Base-by-base conservation (phyloP, 2,888 invertebrate genomes). In the Empis stercorea region DNA sequence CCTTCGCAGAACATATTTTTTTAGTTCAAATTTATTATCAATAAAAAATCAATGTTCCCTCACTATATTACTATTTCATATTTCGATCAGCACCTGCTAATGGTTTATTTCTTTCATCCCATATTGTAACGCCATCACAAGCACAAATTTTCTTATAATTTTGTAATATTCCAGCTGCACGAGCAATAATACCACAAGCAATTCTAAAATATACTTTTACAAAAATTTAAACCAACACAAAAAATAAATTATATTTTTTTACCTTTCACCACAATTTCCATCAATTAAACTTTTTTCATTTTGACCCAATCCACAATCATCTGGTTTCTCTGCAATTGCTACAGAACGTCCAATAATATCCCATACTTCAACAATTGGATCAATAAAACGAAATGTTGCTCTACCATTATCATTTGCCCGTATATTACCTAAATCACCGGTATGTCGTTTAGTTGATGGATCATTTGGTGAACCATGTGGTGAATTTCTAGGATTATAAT, bases 81-180 rank as follows among this genome's bases (percentile, higher is more conserved):
- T 61, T 47, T 59, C 66, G 59, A 11, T 54, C 52, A 4, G 61
- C 61, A 20, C 69, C 69, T 1, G 66, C 68, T 32, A 61, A 41
- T 4, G 79, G 79, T 42, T 73, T 71, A 50, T 80, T 75, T 41
- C 79, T 71, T 66, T 93, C 93, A 62, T 93, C 88, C 93, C 93
- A 93, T 10, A 93, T 74, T 0, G 86, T 81, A 0, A 87, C 77
- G 0, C 93, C 93, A 72, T 91, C 91, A 68, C 93, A 93, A 2
- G 86, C 84, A 69, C 93, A 93, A 46, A 93, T 82, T 11, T 81
- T 79, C 61, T 93, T 93, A 2, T 82, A 78, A 63, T 93, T 93
- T 65, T 89, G 78, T 61, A 88, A 84, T 10, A 93, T 71, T 1
- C 91, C 89, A 0, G 93, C 86, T 0, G 92, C 87, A 30, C 92